These are phyloP conservation scores for Ibycter americanus DNA, from an alignment of 2,797 vertebrate species.

Conservation along the genomic window DNA sequence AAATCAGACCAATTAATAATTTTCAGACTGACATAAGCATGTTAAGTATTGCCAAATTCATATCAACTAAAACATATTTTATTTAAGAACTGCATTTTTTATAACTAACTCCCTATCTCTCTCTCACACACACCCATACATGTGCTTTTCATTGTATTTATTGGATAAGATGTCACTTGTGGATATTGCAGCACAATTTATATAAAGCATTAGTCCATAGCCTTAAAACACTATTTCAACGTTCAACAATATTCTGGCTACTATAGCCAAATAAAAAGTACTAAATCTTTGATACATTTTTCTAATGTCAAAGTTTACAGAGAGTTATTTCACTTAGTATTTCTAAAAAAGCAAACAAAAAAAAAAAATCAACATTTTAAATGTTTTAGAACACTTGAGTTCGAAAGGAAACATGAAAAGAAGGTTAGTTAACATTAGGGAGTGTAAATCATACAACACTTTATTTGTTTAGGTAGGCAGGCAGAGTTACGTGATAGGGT, in stretches of 20 bases:
- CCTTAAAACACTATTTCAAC: background rate
- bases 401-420: conserved; percentile 6
- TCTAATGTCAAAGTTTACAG: background rate
- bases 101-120: background rate
- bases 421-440: background rate
- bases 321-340: background rate
- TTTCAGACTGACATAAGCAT: conserved; percentile 21
- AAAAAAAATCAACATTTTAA: background rate
- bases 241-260: background rate
- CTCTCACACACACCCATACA: background rate
- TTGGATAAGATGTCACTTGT: background rate
- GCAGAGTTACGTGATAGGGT: conserved; percentile 62
- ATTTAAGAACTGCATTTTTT: conserved; percentile 40
- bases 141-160: background rate
- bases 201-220: background rate
- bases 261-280: background rate
- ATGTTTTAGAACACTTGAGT: background rate
- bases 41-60: conserved; percentile 10
- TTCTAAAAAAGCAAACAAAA: background rate
- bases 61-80: conserved; percentile 10
- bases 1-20: conserved; percentile 23
- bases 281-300: background rate
- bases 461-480: conserved; percentile 54
- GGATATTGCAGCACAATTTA: background rate
- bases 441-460: background rate